A percentile compares a stretch with the other conserved stretches of the same genome.
phyloP scores from a whole-genome alignment of 2,797 vertebrate species.

The Podargus strigoides region DNA sequence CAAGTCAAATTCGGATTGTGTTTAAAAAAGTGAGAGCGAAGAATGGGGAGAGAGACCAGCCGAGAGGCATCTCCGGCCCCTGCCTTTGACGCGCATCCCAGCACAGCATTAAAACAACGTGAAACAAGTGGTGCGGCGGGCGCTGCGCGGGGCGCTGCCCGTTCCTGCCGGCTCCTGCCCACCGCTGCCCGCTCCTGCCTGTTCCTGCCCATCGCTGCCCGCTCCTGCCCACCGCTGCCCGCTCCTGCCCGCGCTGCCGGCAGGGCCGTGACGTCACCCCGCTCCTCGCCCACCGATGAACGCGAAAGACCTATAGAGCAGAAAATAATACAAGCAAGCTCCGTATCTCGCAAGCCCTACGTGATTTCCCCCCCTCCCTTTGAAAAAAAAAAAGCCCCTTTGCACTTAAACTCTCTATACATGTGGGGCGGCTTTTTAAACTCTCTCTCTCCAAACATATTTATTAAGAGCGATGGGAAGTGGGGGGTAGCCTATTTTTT shows the following conservation, averaged over 20 bases:
- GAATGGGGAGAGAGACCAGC: background rate
- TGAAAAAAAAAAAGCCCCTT: conserved; percentile 71
- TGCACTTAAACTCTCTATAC: conserved; percentile 81
- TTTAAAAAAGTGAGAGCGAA: background rate
- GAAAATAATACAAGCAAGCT: conserved; percentile 92
- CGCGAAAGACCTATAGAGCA: conserved; percentile 90
- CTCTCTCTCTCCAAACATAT: conserved; percentile 46
- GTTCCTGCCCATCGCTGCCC: background rate
- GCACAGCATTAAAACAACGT: conserved; percentile 54
- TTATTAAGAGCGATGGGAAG: conserved; percentile 56
- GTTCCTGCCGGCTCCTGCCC: conserved; percentile 34
- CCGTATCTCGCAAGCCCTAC: conserved; percentile 88
- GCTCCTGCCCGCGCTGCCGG: conserved; percentile 58
- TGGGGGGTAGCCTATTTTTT: conserved; percentile 63
- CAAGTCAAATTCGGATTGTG: conserved; percentile 2
- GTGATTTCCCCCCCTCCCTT: conserved; percentile 45
- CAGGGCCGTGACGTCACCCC: conserved; percentile 95
- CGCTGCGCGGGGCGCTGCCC: conserved; percentile 27
- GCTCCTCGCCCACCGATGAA: conserved; percentile 89
- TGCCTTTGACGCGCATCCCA: conserved; percentile 42
- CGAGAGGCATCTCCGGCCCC: background rate
- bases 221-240: background rate
- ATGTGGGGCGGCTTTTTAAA: conserved; percentile 61
- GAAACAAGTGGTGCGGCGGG: conserved; percentile 68
- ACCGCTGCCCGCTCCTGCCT: conserved; percentile 71